phyloP scores from a whole-genome alignment of 1,140 invertebrate genomes.

The Drosophila ficusphila region DNA sequence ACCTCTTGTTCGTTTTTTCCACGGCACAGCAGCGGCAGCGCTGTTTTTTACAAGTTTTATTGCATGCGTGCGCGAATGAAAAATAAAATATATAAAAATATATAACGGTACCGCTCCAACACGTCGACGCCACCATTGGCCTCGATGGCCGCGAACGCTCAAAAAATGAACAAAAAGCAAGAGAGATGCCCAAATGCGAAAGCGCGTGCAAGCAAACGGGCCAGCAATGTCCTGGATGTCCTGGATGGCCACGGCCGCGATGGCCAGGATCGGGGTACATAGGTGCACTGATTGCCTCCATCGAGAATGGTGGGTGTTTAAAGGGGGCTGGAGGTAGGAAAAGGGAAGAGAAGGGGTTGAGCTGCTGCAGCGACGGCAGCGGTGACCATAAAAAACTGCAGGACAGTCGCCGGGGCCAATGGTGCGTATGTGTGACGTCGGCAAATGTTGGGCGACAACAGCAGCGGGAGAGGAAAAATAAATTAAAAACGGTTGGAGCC shows the following conservation, averaged over 20 bases:
- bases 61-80: slow-evolving; percentile 82
- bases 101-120: slow-evolving; percentile 79
- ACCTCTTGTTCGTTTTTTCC: slow-evolving; percentile 78
- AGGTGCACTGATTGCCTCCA: slow-evolving; percentile 77
- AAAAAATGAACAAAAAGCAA: slow-evolving; percentile 82
- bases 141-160: slow-evolving; percentile 42
- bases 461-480: slow-evolving; percentile 44
- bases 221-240: slow-evolving; percentile 38
- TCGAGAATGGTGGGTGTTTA: slow-evolving; percentile 2
- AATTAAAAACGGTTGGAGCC: slow-evolving; percentile 62
- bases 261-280: slow-evolving; percentile 63
- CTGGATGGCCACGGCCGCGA: not conserved
- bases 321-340: not conserved
- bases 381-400: slow-evolving; percentile 44
- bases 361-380: slow-evolving; percentile 7
- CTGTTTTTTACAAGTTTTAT: slow-evolving; percentile 80
- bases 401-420: slow-evolving; percentile 40
- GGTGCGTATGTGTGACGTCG: slow-evolving; percentile 62
- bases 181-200: slow-evolving; percentile 80
- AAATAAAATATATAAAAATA: slow-evolving; percentile 83
- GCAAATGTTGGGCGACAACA: slow-evolving; percentile 50
- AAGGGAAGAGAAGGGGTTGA: not conserved
- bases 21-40: slow-evolving; percentile 23
- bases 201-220: slow-evolving; percentile 76
- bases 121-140: slow-evolving; percentile 58